phyloP scores from a whole-genome alignment of 92 coral and sea anemone species.

The Epizoanthus rinbou region DNA sequence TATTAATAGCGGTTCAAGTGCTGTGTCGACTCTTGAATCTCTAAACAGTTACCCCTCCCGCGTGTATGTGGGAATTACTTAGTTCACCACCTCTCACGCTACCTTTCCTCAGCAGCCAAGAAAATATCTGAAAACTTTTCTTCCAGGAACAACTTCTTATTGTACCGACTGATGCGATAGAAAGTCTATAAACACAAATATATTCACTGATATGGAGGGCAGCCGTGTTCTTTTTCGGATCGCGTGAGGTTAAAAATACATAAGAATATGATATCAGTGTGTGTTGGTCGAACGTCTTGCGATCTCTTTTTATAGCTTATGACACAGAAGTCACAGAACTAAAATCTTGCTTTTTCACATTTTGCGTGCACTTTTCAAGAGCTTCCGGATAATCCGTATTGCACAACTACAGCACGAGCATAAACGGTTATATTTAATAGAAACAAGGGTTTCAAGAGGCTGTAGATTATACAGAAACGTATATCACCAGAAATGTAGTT shows the following conservation, averaged over 20 bases:
- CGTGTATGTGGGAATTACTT: background rate
- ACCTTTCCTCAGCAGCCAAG: background rate
- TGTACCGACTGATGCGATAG: background rate
- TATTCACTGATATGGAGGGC: background rate
- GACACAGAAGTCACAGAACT: conserved; percentile 3
- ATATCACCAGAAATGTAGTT: background rate
- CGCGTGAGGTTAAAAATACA: conserved; percentile 11
- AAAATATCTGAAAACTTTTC: background rate
- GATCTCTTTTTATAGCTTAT: background rate
- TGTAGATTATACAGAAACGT: background rate
- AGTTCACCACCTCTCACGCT: background rate
- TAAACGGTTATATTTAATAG: conserved; percentile 37
- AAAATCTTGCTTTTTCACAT: background rate
- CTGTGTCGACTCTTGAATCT: conserved; percentile 5
- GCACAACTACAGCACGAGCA: conserved; percentile 10
- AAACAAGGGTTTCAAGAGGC: conserved; percentile 4
- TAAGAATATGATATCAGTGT: conserved; percentile 33
- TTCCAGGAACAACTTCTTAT: background rate
- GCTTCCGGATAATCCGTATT: conserved; percentile 23
- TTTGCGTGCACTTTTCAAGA: conserved; percentile 42
- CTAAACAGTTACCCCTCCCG: conserved; percentile 18
- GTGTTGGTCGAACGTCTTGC: conserved; percentile 2
- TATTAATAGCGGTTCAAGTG: conserved; percentile 22
- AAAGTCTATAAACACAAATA: background rate
- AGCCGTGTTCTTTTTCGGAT: background rate